Conservation (phyloP, 2,113 vertebrate species). For the Castor canadensis region DNA sequence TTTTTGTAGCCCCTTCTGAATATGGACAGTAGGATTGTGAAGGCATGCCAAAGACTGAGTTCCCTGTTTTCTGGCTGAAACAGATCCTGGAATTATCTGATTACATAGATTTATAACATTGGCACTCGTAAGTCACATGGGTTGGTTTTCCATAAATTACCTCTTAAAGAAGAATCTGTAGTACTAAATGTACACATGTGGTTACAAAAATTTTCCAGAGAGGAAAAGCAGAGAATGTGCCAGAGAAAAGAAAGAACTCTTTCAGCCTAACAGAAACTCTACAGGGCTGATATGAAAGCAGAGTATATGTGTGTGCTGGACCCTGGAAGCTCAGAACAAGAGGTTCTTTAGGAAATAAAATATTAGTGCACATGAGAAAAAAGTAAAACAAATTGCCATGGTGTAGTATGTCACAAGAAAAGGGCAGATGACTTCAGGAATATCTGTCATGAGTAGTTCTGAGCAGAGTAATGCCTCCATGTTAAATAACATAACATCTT, state of each 20-base stretch:
- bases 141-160: slow-evolving; percentile 76
- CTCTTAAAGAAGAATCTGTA: slow-evolving; percentile 70
- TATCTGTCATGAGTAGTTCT: background rate
- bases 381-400: background rate
- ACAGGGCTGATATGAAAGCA: background rate
- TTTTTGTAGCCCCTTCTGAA: background rate
- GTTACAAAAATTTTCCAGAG: slow-evolving; percentile 74
- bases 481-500: background rate
- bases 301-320: background rate
- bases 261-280: slow-evolving; percentile 31
- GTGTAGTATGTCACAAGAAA: background rate
- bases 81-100: slow-evolving; percentile 62
- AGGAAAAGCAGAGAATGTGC: slow-evolving; percentile 63
- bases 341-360: background rate
- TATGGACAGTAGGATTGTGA: background rate
- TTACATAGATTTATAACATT: slow-evolving; percentile 52
- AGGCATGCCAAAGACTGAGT: slow-evolving; percentile 25
- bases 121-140: slow-evolving; percentile 43
- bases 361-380: background rate
- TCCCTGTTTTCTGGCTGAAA: slow-evolving; percentile 51
- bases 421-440: background rate
- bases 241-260: slow-evolving; percentile 68
- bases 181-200: slow-evolving; percentile 65
- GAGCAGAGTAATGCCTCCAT: background rate
- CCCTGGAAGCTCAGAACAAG: background rate